Conservation (phyloP, 2,797 vertebrate species). For the Lepilemur septentrionalis region DNA sequence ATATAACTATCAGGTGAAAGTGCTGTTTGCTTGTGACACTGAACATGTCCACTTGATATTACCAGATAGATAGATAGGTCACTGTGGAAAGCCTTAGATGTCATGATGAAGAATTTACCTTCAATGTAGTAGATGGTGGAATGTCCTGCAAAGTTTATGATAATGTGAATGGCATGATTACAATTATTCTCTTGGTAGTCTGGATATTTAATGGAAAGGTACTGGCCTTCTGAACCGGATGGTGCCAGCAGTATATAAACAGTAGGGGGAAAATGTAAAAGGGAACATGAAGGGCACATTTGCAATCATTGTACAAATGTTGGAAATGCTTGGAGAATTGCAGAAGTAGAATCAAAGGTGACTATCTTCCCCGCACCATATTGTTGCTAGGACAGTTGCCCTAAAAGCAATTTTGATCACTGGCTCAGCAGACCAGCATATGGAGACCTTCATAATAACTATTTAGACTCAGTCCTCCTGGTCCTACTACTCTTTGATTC, state of each 20-base stretch:
- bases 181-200: neutral
- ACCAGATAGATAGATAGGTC: neutral
- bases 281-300: neutral
- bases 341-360: neutral
- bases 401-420: neutral
- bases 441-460: neutral
- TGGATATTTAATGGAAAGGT: neutral
- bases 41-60: neutral
- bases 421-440: neutral
- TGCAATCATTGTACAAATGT: neutral
- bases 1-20: neutral
- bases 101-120: neutral
- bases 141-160: neutral
- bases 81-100: neutral
- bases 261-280: neutral
- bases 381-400: neutral
- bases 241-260: neutral
- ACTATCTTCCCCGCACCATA: neutral
- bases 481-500: too few species aligned
- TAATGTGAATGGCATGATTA: neutral
- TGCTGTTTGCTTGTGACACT: neutral
- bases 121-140: neutral
- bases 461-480: neutral
- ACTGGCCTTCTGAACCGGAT: neutral
- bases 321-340: neutral